Percentiles rank a stretch among this genome's conserved stretches.
Evolutionary conservation across 1,140 invertebrate species (phyloP).

Genomic region (Chelonus insularis): DNA sequence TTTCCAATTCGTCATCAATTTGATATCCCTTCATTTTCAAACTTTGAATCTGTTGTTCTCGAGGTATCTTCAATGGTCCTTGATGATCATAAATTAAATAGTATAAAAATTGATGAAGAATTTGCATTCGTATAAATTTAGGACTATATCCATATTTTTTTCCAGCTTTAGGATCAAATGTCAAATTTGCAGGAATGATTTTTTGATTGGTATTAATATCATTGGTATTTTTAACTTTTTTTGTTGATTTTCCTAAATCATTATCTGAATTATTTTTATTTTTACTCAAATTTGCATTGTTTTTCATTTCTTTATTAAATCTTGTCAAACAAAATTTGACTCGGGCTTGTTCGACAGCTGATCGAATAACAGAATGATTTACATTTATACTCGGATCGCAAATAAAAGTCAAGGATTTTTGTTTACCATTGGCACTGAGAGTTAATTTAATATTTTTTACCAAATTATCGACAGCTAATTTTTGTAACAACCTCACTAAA

Average conservation of each 20-base stretch:
- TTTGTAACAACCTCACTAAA: constrained; percentile 62
- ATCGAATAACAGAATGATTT: constrained; percentile 62
- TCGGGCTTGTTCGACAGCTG: constrained; percentile 66
- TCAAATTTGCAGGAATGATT: not conserved
- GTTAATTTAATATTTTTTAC: constrained; percentile 66
- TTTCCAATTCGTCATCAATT: constrained; percentile 50
- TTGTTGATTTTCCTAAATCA: no score
- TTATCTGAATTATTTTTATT: no score
- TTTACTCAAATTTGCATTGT: no score
- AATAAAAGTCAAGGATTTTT: constrained; percentile 62
- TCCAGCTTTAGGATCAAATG: constrained; percentile 40
- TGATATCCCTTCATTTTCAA: constrained; percentile 52
- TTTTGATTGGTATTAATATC: not conserved
- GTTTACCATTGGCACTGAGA: constrained; percentile 56
- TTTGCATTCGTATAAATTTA: constrained; percentile 70
- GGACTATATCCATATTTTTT: constrained; percentile 63
- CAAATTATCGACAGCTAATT: constrained; percentile 63
- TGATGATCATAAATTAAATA: constrained; percentile 69
- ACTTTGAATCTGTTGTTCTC: constrained; percentile 51
- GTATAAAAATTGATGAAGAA: constrained; percentile 71
- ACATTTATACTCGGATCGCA: constrained; percentile 62
- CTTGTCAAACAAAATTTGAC: constrained; percentile 61
- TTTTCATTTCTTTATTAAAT: constrained; percentile 14
- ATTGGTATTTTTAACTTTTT: not conserved
- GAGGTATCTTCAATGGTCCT: constrained; percentile 52